phyloP scores from a whole-genome alignment of 1,140 invertebrate genomes.

The Palaemon carinicauda region DNA sequence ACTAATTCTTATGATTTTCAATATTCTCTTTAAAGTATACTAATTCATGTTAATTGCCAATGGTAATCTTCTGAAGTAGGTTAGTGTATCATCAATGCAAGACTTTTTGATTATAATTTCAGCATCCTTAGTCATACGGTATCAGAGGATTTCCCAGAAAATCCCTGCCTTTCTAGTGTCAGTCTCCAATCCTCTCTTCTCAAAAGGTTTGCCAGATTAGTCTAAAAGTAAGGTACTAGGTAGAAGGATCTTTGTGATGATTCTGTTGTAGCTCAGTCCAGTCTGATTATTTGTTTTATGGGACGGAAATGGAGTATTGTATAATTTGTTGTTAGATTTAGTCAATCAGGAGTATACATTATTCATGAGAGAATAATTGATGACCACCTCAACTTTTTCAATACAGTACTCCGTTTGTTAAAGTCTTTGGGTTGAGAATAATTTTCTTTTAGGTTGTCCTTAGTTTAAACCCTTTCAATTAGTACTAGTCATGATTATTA shows the following conservation, averaged over 20 bases:
- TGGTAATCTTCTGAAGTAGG: not conserved
- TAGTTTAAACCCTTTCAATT: too few relatives aligned
- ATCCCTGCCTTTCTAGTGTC: constrained; percentile 52
- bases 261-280: not conserved
- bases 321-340: not conserved
- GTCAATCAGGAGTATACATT: too few relatives aligned
- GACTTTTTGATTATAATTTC: constrained; percentile 9
- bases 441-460: too few relatives aligned
- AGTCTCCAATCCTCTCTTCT: constrained; percentile 53
- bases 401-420: too few relatives aligned
- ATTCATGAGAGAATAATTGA: too few relatives aligned
- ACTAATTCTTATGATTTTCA: too few relatives aligned
- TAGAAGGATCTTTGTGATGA: not conserved
- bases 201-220: constrained; percentile 36
- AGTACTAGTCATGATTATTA: too few relatives aligned
- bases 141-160: constrained; percentile 55
- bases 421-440: too few relatives aligned
- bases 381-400: too few relatives aligned
- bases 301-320: not conserved
- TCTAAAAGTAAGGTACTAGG: not conserved
- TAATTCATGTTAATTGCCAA: not conserved
- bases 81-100: too few relatives aligned
- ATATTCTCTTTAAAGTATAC: not conserved
- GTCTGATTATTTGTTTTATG: too few relatives aligned
- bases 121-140: constrained; percentile 53